Evolutionary conservation across 2,888 invertebrate genomes (phyloP).

Genomic region (Schrankia costaestrigalis): DNA sequence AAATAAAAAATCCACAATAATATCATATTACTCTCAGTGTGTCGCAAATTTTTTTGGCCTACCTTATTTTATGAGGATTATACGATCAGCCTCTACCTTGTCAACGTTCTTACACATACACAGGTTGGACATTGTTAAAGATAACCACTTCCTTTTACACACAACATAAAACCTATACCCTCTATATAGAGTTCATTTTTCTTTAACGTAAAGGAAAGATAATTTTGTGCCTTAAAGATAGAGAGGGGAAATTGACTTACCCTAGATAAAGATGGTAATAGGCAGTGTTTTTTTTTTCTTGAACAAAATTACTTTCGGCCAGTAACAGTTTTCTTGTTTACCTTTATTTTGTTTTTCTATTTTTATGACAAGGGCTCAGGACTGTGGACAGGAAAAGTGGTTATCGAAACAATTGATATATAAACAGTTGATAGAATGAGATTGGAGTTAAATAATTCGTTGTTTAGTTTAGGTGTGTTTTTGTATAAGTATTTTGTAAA

Average conservation of each 20-base stretch:
- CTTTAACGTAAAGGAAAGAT: not conserved
- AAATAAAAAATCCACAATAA: no score
- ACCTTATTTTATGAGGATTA: conserved; percentile 79
- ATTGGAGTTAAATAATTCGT: conserved; percentile 4
- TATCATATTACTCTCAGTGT: conserved; percentile 48
- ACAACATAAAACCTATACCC: conserved; percentile 17
- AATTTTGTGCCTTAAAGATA: conserved; percentile 38
- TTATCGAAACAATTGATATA: conserved; percentile 24
- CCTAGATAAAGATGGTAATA: conserved; percentile 75
- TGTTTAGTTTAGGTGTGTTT: conserved; percentile 9
- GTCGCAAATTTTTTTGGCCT: conserved; percentile 49
- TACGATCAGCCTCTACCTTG: conserved; percentile 78
- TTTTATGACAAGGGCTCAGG: conserved; percentile 32
- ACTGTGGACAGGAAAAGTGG: conserved; percentile 20
- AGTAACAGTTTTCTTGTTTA: conserved; percentile 70
- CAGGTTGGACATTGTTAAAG: conserved; percentile 68
- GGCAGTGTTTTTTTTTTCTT: conserved; percentile 62
- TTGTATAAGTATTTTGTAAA: no score
- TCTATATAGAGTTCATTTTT: conserved; percentile 28
- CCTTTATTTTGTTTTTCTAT: conserved; percentile 63
- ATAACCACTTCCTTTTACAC: conserved; percentile 27
- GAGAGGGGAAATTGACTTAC: conserved; percentile 75
- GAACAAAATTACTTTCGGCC: conserved; percentile 63
- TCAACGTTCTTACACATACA: conserved; percentile 72
- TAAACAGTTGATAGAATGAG: conserved; percentile 17